Evolutionary conservation across 30 jellyfish, hydroid and myxozoan species (phyloP).

Genomic region (Turritopsis rubra): DNA sequence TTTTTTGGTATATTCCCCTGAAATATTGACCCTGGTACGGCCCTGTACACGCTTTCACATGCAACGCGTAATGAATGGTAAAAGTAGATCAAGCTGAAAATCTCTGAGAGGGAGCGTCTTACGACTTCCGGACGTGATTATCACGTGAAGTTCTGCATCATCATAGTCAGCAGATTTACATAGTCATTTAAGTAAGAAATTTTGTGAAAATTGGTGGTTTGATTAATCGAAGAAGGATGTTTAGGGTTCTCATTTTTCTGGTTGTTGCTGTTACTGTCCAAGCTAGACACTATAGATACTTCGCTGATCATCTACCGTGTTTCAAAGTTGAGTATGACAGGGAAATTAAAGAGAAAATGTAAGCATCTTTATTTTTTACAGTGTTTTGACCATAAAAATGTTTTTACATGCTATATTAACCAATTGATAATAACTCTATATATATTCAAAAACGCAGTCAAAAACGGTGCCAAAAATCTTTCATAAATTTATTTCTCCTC

Average conservation of each 20-base stretch:
- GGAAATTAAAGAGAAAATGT: constrained; percentile 53
- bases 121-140: neutral
- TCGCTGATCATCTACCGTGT: constrained; percentile 41
- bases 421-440: too few species aligned
- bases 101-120: neutral
- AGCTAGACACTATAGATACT: constrained; percentile 15
- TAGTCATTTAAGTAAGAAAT: neutral
- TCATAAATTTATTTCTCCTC: too few species aligned
- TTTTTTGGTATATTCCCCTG: too few species aligned
- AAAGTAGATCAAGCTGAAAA: neutral
- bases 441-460: too few species aligned
- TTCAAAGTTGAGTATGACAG: constrained; percentile 48
- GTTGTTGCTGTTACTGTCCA: neutral
- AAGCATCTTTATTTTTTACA: constrained; percentile 16
- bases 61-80: too few species aligned
- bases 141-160: neutral
- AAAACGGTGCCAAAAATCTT: too few species aligned
- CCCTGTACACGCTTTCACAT: too few species aligned
- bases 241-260: neutral
- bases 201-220: neutral
- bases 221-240: neutral
- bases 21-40: too few species aligned
- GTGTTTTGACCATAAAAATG: too few species aligned
- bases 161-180: neutral
- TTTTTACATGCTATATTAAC: too few species aligned